A percentile compares a stretch with the other conserved stretches of the same genome.
Evolutionary conservation across 2,888 invertebrate genomes (phyloP).

Genomic region (Eupithecia insigniata): DNA sequence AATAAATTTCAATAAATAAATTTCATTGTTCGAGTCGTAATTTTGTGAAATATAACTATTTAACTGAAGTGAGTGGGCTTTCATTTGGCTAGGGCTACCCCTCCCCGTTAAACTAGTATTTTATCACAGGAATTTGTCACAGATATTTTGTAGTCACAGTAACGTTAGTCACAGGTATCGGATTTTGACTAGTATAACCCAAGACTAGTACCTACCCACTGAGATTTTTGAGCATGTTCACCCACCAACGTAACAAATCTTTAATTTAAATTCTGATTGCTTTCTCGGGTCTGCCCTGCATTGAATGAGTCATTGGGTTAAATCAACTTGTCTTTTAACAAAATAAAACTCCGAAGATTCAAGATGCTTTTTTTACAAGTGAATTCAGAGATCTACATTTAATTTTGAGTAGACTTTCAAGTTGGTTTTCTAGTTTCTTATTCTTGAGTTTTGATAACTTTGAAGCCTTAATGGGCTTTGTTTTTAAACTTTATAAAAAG

Average conservation of each 20-base stretch:
- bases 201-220: too few species aligned
- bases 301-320: background rate
- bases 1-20: too few species aligned
- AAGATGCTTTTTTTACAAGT: background rate
- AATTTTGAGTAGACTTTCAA: conserved; percentile 15
- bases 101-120: too few species aligned
- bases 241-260: background rate
- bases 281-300: background rate
- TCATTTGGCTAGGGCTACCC: too few species aligned
- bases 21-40: too few species aligned
- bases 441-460: conserved; percentile 28
- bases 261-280: background rate
- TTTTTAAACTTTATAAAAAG: conserved; percentile 28
- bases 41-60: too few species aligned
- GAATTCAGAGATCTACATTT: conserved; percentile 1
- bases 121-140: too few species aligned
- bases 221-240: background rate
- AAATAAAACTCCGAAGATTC: background rate
- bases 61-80: too few species aligned
- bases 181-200: too few species aligned
- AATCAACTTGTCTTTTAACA: background rate
- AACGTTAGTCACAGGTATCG: too few species aligned
- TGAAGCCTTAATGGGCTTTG: conserved; percentile 23
- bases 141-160: too few species aligned
- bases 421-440: conserved; percentile 12